A percentile compares a stretch with the other conserved stretches of the same genome.
Evolutionary conservation across 2,888 invertebrate genomes (phyloP).

Genomic region (Tetranychus truncatus): DNA sequence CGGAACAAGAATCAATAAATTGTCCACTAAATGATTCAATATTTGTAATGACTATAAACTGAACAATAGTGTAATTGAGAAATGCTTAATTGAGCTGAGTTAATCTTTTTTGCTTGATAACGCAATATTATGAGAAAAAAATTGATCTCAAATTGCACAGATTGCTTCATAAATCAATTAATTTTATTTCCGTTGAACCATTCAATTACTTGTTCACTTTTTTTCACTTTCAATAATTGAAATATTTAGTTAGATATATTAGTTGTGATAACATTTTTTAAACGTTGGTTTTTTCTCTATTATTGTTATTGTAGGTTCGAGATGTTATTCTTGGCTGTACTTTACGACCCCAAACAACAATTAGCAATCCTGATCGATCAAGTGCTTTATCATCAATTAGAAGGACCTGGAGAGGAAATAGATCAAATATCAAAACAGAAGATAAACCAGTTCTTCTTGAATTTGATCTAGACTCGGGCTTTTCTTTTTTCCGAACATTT

Average conservation of each 20-base stretch:
- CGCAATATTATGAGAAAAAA: too few relatives aligned
- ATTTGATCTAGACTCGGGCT: slow-evolving; percentile 13
- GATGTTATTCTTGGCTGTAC: slow-evolving; percentile 14
- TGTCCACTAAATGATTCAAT: too few relatives aligned
- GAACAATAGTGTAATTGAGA: too few relatives aligned
- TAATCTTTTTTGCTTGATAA: too few relatives aligned
- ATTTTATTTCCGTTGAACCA: too few relatives aligned
- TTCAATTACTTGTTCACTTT: not conserved
- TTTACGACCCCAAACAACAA: slow-evolving; percentile 5
- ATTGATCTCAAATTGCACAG: too few relatives aligned
- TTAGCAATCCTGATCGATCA: not conserved
- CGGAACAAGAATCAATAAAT: not conserved
- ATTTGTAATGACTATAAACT: too few relatives aligned
- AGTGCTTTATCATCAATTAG: slow-evolving; percentile 5
- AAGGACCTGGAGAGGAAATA: slow-evolving; percentile 5
- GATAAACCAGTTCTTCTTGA: slow-evolving; percentile 7
- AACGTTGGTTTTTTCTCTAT: not conserved
- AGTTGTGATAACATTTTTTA: not conserved
- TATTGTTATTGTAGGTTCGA: slow-evolving; percentile 8
- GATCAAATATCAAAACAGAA: not conserved
- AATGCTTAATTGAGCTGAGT: too few relatives aligned
- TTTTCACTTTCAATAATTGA: not conserved
- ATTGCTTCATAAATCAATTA: too few relatives aligned
- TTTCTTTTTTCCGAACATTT: slow-evolving; percentile 14
- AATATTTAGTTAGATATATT: not conserved